phyloP scores from a whole-genome alignment of 1,140 invertebrate species.

The Zelostemma sp. region DNA sequence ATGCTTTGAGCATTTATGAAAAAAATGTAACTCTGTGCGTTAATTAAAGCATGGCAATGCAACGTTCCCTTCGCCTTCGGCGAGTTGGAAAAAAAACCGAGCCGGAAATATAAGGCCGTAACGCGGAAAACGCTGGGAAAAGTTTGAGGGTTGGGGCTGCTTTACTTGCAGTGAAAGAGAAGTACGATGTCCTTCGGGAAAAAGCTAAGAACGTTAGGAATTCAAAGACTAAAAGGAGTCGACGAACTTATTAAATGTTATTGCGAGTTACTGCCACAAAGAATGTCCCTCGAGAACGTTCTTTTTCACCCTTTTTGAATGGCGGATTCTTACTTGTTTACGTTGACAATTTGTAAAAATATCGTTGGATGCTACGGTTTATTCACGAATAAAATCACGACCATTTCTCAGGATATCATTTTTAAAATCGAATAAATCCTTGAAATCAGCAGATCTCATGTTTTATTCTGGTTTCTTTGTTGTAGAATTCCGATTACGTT shows the following conservation, averaged over 20 bases:
- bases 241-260: conserved; percentile 36
- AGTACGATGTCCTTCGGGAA: conserved; percentile 17
- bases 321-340: too few species aligned
- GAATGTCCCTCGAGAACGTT: conserved; percentile 24
- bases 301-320: too few species aligned
- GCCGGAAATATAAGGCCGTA: conserved; percentile 23
- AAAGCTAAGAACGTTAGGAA: conserved; percentile 18
- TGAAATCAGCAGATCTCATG: too few species aligned
- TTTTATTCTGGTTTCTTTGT: too few species aligned
- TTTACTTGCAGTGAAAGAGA: conserved; percentile 18
- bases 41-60: conserved; percentile 38
- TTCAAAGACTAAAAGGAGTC: conserved; percentile 19
- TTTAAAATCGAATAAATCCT: too few species aligned
- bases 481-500: too few species aligned
- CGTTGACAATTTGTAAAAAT: too few species aligned
- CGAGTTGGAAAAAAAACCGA: conserved; percentile 30
- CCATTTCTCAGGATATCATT: background rate
- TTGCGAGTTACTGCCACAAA: conserved; percentile 32
- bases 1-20: conserved; percentile 34
- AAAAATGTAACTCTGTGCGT: conserved; percentile 19
- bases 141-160: conserved; percentile 22
- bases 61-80: conserved; percentile 17
- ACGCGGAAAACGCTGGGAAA: conserved; percentile 30
- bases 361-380: background rate
- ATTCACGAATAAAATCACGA: background rate